Conservation (phyloP, 2,888 invertebrate genomes). For the Polyploca ridens region DNA sequence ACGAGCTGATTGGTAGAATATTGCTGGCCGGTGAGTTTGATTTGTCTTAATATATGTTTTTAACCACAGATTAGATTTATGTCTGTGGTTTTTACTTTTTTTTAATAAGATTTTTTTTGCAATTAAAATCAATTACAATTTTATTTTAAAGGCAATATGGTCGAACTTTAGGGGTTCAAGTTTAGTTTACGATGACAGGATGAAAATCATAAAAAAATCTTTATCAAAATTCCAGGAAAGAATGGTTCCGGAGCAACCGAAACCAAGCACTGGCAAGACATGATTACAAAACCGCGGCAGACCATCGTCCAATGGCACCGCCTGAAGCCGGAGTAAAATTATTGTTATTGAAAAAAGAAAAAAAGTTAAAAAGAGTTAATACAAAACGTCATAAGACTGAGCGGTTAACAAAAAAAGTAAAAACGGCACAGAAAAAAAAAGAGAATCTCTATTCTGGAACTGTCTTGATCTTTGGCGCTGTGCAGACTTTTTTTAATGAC, state of each 20-base stretch:
- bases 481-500: constrained; percentile 20
- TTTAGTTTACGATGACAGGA: too few species aligned
- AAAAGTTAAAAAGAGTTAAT: constrained; percentile 49
- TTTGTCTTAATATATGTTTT: constrained; percentile 27
- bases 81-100: too few species aligned
- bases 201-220: constrained; percentile 30
- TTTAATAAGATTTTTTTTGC: neutral
- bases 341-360: constrained; percentile 31
- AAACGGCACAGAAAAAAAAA: constrained; percentile 52
- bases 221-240: constrained; percentile 87
- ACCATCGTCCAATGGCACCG: constrained; percentile 99
- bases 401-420: constrained; percentile 69
- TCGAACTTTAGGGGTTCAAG: too few species aligned
- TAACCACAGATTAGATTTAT: too few species aligned
- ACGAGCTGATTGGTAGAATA: constrained; percentile 96
- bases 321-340: constrained; percentile 93
- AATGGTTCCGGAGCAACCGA: constrained; percentile 97
- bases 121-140: neutral
- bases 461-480: constrained; percentile 35
- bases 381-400: constrained; percentile 82
- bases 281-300: constrained; percentile 98
- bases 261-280: constrained; percentile 99
- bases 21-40: constrained; percentile 91
- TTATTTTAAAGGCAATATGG: too few species aligned
- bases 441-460: constrained; percentile 19